phyloP scores from a whole-genome alignment of 2,888 invertebrate species.

The Tipula unca region DNA sequence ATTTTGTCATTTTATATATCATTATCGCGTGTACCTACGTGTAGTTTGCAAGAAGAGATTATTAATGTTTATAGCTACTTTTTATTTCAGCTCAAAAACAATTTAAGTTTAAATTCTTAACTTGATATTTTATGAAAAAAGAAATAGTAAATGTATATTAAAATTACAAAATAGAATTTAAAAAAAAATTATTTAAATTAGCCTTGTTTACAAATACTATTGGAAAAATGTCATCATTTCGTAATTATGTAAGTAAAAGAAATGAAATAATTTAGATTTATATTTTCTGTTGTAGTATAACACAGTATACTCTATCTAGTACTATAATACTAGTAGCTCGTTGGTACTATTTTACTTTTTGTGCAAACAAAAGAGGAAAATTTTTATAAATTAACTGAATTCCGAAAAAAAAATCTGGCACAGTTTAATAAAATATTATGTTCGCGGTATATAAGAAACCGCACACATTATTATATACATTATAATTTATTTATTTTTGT shows the following conservation, averaged over 20 bases:
- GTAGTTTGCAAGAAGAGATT: neutral
- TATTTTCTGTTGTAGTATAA: neutral
- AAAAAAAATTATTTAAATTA: neutral
- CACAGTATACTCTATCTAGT: no score
- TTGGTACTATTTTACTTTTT: neutral
- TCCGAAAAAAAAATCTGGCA: conserved; percentile 14
- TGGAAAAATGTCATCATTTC: conserved; percentile 14
- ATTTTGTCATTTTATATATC: neutral
- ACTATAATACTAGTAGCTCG: neutral
- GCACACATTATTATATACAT: neutral
- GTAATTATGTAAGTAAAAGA: neutral
- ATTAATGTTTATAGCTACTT: neutral
- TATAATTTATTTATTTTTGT: neutral
- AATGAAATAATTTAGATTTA: neutral
- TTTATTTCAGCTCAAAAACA: neutral
- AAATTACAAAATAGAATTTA: neutral
- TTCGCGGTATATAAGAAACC: neutral
- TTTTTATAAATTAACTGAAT: neutral
- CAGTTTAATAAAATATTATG: conserved; percentile 10
- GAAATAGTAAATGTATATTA: neutral
- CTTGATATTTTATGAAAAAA: neutral
- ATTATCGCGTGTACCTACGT: neutral
- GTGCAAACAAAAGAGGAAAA: neutral
- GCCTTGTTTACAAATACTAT: neutral
- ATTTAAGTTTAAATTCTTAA: neutral